Evolutionary conservation across 2,888 invertebrate species (phyloP).

Genomic region (Sarcophaga caerulescens): DNA sequence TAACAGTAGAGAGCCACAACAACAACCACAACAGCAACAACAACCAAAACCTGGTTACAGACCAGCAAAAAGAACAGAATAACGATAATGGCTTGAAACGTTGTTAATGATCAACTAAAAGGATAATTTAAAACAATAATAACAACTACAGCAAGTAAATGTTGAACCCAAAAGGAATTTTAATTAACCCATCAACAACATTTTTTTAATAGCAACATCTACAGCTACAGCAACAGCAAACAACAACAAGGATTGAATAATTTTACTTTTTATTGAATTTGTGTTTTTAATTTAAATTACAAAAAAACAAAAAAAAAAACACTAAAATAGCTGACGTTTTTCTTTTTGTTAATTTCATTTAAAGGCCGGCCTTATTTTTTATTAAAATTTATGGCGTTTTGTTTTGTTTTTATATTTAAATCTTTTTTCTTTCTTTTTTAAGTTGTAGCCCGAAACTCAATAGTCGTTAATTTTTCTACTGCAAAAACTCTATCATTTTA

Average conservation of each 20-base stretch:
- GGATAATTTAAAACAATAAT: constrained; percentile 41
- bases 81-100: background rate
- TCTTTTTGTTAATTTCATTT: background rate
- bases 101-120: constrained; percentile 26
- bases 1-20: constrained; percentile 27
- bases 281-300: background rate
- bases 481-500: no score
- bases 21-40: background rate
- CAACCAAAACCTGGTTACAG: background rate
- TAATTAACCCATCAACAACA: constrained; percentile 47
- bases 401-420: background rate
- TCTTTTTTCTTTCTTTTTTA: background rate
- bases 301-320: background rate
- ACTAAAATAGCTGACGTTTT: background rate
- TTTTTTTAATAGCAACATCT: background rate
- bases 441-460: background rate
- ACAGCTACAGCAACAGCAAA: constrained; percentile 34
- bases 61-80: background rate
- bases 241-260: constrained; percentile 18
- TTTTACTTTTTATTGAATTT: constrained; percentile 25
- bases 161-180: constrained; percentile 20
- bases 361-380: background rate
- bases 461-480: no score
- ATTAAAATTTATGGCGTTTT: background rate
- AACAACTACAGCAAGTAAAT: background rate